phyloP scores from a whole-genome alignment of 2,797 vertebrate species.

The Mormyrus proboscirostris region DNA sequence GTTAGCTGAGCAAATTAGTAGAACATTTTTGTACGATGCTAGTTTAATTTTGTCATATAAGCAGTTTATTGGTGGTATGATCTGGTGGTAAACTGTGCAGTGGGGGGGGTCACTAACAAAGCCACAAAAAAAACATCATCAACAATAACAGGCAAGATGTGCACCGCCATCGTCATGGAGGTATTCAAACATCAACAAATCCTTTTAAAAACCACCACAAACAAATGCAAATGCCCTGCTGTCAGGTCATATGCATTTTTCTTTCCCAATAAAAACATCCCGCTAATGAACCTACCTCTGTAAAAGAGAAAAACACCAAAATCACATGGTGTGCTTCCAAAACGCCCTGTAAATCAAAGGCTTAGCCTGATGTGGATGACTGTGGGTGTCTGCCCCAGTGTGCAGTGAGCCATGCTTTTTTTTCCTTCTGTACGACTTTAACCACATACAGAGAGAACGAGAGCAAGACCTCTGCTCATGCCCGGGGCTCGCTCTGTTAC shows the following conservation, averaged over 20 bases:
- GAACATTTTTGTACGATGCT: not conserved
- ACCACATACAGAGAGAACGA: not conserved
- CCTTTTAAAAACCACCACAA: not conserved
- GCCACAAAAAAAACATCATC: not conserved
- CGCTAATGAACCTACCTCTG: not conserved
- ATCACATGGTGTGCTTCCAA: not conserved
- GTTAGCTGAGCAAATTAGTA: not conserved
- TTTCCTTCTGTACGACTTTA: not conserved
- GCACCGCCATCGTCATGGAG: not conserved
- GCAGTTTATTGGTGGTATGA: not conserved
- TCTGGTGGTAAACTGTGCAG: not conserved
- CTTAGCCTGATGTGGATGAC: not conserved
- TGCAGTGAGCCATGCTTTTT: not conserved
- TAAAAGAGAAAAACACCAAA: not conserved
- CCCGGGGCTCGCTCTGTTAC: not conserved
- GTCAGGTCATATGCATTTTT: not conserved
- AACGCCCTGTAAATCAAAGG: slow-evolving; percentile 4
- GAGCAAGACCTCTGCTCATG: not conserved
- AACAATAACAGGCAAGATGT: not conserved
- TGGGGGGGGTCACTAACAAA: not conserved
- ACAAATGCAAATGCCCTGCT: not conserved
- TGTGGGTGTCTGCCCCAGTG: not conserved
- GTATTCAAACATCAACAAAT: not conserved
- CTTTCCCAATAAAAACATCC: not conserved
- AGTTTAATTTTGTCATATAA: not conserved